Conservation (phyloP, 2,888 invertebrate species). For the Carabus problematicus region DNA sequence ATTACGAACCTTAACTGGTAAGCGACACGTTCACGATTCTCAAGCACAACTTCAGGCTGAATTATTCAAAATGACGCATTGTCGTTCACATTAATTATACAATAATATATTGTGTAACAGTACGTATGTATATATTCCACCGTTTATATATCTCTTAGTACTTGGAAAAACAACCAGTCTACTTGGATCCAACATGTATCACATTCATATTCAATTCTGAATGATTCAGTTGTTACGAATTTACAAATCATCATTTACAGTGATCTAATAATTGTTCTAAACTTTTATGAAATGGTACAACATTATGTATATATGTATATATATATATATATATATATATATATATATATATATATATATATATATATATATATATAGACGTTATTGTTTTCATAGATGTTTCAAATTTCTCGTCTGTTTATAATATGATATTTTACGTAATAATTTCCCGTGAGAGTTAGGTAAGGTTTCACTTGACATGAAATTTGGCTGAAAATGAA, state of each 20-base stretch:
- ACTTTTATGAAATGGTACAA: too few species aligned
- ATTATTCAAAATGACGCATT: conserved; percentile 18
- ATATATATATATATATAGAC: too few species aligned
- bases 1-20: not conserved
- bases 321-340: too few species aligned
- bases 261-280: not conserved
- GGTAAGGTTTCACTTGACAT: too few species aligned
- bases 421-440: too few species aligned
- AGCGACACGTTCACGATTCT: not conserved
- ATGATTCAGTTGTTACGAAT: not conserved
- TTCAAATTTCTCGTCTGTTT: too few species aligned
- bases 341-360: too few species aligned
- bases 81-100: conserved; percentile 13
- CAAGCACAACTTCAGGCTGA: conserved; percentile 8
- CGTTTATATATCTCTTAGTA: too few species aligned
- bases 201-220: not conserved
- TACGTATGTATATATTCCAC: not conserved
- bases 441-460: too few species aligned
- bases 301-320: too few species aligned
- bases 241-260: not conserved
- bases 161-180: not conserved
- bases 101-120: conserved; percentile 8
- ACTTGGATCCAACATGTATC: not conserved
- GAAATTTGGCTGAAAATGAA: too few species aligned
- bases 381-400: too few species aligned